A percentile compares a stretch with the other conserved stretches of the same genome.
Evolutionary conservation across 1,140 invertebrate species (phyloP).

Genomic region (Drosophila rufa): DNA sequence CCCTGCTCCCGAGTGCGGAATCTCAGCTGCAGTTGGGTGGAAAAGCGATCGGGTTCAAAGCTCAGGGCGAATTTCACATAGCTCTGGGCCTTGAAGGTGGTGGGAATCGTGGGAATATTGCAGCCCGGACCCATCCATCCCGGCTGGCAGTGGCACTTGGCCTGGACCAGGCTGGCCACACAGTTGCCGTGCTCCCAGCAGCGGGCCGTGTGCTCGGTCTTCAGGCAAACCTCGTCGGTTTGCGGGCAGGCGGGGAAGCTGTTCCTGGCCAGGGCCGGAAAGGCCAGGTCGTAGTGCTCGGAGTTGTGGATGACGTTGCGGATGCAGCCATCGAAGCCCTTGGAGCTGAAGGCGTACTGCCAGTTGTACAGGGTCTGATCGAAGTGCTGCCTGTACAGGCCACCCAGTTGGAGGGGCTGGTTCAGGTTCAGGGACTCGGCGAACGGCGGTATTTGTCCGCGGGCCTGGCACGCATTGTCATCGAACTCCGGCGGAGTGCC

Average conservation of each 20-base stretch:
- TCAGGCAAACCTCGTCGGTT: constrained; percentile 87
- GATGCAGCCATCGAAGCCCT: constrained; percentile 89
- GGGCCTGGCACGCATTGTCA: constrained; percentile 88
- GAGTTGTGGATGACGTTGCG: constrained; percentile 90
- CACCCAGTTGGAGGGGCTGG: constrained; percentile 89
- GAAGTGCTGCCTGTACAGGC: constrained; percentile 86
- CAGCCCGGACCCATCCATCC: constrained; percentile 88
- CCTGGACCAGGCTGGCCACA: constrained; percentile 87
- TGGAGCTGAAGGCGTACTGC: constrained; percentile 86
- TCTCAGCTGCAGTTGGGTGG: constrained; percentile 88
- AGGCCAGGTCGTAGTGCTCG: constrained; percentile 88
- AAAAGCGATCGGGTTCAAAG: constrained; percentile 88
- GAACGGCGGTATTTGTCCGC: constrained; percentile 88
- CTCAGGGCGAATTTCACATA: constrained; percentile 90
- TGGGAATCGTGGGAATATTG: constrained; percentile 86
- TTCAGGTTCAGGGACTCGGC: constrained; percentile 90
- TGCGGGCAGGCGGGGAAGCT: constrained; percentile 87
- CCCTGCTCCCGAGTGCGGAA: constrained; percentile 89
- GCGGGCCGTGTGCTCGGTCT: constrained; percentile 85
- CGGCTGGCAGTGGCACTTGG: constrained; percentile 88
- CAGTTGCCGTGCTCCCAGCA: constrained; percentile 89
- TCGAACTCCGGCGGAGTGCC: constrained; percentile 87
- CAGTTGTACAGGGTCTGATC: constrained; percentile 86
- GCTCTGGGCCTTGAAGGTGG: constrained; percentile 88
- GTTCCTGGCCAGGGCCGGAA: constrained; percentile 86